These are phyloP conservation scores for Neoarius graeffei DNA, from an alignment of 2,113 vertebrate genomes.

Conservation along the genomic window DNA sequence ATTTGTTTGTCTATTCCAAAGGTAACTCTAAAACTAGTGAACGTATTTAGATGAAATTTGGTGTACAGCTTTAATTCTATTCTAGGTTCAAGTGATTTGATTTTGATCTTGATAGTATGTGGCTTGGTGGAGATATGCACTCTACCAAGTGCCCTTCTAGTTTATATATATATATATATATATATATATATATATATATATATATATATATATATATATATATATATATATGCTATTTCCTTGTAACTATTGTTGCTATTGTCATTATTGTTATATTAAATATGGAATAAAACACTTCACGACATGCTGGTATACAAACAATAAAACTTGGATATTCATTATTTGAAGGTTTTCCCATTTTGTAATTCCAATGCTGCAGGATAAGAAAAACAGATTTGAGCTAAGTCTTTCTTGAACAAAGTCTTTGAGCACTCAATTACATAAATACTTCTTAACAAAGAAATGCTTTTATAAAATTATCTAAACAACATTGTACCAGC, in stretches of 20 bases:
- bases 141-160: too few relatives aligned
- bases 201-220: too few relatives aligned
- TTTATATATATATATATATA: too few relatives aligned
- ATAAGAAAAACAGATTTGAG: not conserved
- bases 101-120: too few relatives aligned
- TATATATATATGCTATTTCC: not conserved
- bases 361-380: not conserved
- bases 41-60: too few relatives aligned
- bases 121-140: too few relatives aligned
- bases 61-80: too few relatives aligned
- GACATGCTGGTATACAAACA: not conserved
- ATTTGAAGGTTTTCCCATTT: not conserved
- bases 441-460: slow-evolving; percentile 2
- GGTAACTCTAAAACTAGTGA: too few relatives aligned
- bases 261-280: not conserved
- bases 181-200: too few relatives aligned
- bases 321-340: not conserved
- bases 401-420: not conserved
- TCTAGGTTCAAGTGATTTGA: too few relatives aligned
- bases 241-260: not conserved
- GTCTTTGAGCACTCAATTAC: not conserved
- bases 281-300: not conserved
- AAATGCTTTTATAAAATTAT: not conserved
- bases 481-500: not conserved
- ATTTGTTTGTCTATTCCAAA: too few relatives aligned